These are phyloP conservation scores for Catocala nupta DNA, from an alignment of 2,888 invertebrate genomes.

Conservation along the genomic window DNA sequence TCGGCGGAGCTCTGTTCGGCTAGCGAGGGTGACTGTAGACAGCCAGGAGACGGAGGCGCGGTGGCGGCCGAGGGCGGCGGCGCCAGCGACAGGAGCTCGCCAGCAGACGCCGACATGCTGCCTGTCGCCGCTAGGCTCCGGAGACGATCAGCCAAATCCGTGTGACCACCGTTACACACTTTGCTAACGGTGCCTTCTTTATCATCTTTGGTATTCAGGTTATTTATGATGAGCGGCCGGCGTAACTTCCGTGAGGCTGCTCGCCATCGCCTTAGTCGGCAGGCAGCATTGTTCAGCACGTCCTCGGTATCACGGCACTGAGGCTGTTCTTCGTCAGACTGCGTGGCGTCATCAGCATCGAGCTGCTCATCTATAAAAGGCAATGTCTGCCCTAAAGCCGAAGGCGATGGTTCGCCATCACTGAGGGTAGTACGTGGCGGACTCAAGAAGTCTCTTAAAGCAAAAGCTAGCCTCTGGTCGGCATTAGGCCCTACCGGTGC, in stretches of 20 bases:
- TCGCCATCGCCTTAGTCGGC: slow-evolving; percentile 83
- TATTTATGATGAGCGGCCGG: slow-evolving; percentile 82
- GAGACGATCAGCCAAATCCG: slow-evolving; percentile 80
- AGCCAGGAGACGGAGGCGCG: slow-evolving; percentile 83
- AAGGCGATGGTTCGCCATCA: slow-evolving; percentile 65
- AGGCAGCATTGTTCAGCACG: slow-evolving; percentile 79
- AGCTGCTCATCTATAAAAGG: slow-evolving; percentile 78
- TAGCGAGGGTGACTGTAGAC: slow-evolving; percentile 77
- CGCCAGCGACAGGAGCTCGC: slow-evolving; percentile 80
- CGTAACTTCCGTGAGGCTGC: slow-evolving; percentile 84
- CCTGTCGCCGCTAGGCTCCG: slow-evolving; percentile 80
- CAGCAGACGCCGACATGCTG: slow-evolving; percentile 80
- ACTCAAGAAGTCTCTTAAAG: slow-evolving; percentile 76
- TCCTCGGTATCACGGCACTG: slow-evolving; percentile 73
- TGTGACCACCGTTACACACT: slow-evolving; percentile 68
- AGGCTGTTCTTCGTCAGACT: slow-evolving; percentile 73
- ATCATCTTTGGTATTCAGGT: slow-evolving; percentile 72
- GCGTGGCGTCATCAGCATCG: slow-evolving; percentile 61
- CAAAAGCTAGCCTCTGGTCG: slow-evolving; percentile 75
- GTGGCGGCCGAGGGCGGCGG: slow-evolving; percentile 82
- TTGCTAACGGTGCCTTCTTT: slow-evolving; percentile 63
- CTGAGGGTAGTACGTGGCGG: slow-evolving; percentile 57
- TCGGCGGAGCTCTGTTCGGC: slow-evolving; percentile 80
- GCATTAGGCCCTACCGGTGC: slow-evolving; percentile 68
- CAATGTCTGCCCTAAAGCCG: slow-evolving; percentile 63